Conservation (phyloP, 2,797 vertebrate genomes). For the Melopsittacus undulatus region DNA sequence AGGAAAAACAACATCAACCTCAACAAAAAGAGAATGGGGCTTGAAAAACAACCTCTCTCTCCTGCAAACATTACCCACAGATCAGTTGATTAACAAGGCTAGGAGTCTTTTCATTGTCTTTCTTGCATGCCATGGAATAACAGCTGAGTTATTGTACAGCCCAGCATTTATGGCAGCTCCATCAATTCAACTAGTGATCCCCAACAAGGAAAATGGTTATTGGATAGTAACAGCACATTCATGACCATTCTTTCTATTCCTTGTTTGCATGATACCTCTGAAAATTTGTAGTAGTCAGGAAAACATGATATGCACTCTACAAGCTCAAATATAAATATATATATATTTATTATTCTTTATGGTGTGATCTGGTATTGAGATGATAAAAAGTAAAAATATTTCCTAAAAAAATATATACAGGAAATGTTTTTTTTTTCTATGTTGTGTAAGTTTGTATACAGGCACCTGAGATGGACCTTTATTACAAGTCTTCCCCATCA, state of each 20-base stretch:
- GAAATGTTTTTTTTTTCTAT: neutral
- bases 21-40: neutral
- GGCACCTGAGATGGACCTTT: neutral
- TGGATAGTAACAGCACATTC: neutral
- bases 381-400: neutral
- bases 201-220: neutral
- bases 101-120: neutral
- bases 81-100: neutral
- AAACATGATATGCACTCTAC: neutral
- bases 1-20: neutral
- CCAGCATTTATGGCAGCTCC: neutral
- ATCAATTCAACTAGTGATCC: neutral
- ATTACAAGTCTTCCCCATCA: neutral
- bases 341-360: neutral
- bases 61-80: neutral
- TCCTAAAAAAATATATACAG: neutral
- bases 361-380: neutral
- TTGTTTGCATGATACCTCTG: neutral
- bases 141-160: neutral
- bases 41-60: neutral
- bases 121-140: neutral
- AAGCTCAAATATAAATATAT: neutral
- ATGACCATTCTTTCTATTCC: neutral
- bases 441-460: neutral
- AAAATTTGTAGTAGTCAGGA: neutral